Base-by-base conservation (phyloP, 2,113 vertebrate genomes). In the Eulemur rufifrons region DNA sequence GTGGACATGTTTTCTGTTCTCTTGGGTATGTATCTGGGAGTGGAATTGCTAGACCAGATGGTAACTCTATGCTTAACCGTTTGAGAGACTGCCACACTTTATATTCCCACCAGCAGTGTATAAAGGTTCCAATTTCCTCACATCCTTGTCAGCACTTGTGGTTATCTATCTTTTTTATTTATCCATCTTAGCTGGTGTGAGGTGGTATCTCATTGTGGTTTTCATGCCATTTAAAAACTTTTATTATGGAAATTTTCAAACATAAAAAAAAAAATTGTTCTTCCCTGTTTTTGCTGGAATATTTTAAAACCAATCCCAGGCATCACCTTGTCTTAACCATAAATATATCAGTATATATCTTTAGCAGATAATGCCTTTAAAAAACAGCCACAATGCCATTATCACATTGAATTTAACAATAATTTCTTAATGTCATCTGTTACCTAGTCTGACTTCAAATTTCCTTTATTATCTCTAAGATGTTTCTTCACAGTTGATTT, bases 391-490 rank as follows among this genome's bases (percentile, higher is more conserved):
- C 52, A 42, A 1, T 74, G 23, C 27, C 45, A 29, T 64, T 66
- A 54, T 80, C 64, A 68, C 14, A 14, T 50, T n/a, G 20, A 63
- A 86, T 50, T 45, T 78, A 84, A 54, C 21, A 82, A 52, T 69
- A 61, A 63, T 85, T 90, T 83, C 69, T 84, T 66, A 94, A 50
- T 27, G 23, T 93, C 47, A 66, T 86, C 14, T 56, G 39, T 42
- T 77, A 66, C 1, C 15, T 73, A 90, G 5, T 95, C 18, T 64
- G 50, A 69, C 21, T 89, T 95, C 23, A 87, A 12, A 59, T 88
- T 88, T 64, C 20, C 32, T 87, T 92, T 95, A 39, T 81, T 87
- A 15, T 59, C 68, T 95, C 61, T 78, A 71, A 85, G 29, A 71
- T 89, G 6, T 61, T 17, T 89, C 54, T 52, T 50, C 45, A 63